Evolutionary conservation across 2,888 invertebrate genomes (phyloP), one percentile per base, ranked within the genome.

Genomic region (Trachelus tabidus): DNA sequence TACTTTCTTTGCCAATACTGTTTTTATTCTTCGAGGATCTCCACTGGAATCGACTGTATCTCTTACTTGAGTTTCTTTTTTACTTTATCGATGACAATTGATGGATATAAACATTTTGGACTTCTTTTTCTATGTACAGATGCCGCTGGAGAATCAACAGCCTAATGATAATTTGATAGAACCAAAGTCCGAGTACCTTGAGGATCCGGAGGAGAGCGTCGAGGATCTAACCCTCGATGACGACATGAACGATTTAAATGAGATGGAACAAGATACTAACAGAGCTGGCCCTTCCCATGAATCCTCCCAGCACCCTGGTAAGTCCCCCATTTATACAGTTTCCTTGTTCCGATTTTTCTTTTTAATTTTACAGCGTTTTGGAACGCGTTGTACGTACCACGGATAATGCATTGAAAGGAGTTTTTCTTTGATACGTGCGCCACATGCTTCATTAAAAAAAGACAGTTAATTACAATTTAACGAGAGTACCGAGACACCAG

Each of bases 181-280:
- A 93, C 95, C 95, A 92, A 95, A 95, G 94, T 94, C 95, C 92
- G 95, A 95, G 93, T 95, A 94, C 91, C 93, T 94, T 86, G 95
- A 95, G 82, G 95, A 95, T 87, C 92, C 93, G 83, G 95, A 95
- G 87, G 95, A 95, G 89, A 95, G 95, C 88, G 96, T 97, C 88
- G 97, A 97, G 92, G 97, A 97, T 92, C 94, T 97, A 91, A 97
- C 97, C 83, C 92, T 96, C 81, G 96, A 96, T 88, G 96, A 97
- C 91, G 97, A 97, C 82, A 91, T 92, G 91, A 92, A 92, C 88
- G 94, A 95, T 89, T 93, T 95, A 86, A 93, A 94, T 81, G 95
- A 95, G 88, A 94, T 96, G 92, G 95, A 95, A 92, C 94, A 94
- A 91, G 95, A 95, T 84, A 95, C 94, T 89, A 92, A 93, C 83